These are phyloP conservation scores for Arctia plantaginis DNA, from an alignment of 2,888 invertebrate genomes.

Conservation along the genomic window DNA sequence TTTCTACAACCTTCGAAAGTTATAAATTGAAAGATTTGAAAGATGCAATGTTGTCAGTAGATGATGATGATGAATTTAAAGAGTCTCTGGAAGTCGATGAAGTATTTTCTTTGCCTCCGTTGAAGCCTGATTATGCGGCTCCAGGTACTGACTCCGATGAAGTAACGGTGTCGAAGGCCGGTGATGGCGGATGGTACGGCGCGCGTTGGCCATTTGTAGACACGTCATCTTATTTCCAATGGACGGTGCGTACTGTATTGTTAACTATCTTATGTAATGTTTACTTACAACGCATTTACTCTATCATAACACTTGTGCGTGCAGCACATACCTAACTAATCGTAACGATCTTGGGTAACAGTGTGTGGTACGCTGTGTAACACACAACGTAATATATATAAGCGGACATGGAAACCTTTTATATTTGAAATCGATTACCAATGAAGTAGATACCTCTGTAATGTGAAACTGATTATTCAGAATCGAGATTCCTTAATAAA, in stretches of 20 bases:
- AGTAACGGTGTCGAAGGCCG: conserved; percentile 77
- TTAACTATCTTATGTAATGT: conserved; percentile 59
- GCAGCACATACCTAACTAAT: conserved; percentile 49
- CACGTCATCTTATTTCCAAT: conserved; percentile 88
- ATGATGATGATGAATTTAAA: conserved; percentile 82
- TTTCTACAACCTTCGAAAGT: conserved; percentile 62
- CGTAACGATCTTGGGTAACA: conserved; percentile 56
- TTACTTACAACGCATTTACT: conserved; percentile 47
- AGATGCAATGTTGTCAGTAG: conserved; percentile 77
- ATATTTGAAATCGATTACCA: conserved; percentile 56
- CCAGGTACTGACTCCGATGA: conserved; percentile 73
- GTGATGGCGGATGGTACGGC: conserved; percentile 86
- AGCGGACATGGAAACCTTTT: conserved; percentile 57
- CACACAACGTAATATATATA: conserved; percentile 57
- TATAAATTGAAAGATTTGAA: conserved; percentile 76
- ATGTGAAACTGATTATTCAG: conserved; percentile 35
- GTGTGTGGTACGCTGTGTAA: conserved; percentile 37
- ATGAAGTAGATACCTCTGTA: conserved; percentile 51
- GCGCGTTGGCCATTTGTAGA: conserved; percentile 89
- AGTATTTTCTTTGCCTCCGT: conserved; percentile 78
- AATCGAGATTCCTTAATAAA: conserved; percentile 12
- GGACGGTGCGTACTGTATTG: conserved; percentile 86
- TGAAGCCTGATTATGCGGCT: conserved; percentile 70
- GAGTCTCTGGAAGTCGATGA: conserved; percentile 81
- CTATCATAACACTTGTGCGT: conserved; percentile 52